Percentiles rank a stretch among this genome's conserved stretches.
phyloP scores from a whole-genome alignment of 2,797 vertebrate species.

The Anguilla pacifica region DNA sequence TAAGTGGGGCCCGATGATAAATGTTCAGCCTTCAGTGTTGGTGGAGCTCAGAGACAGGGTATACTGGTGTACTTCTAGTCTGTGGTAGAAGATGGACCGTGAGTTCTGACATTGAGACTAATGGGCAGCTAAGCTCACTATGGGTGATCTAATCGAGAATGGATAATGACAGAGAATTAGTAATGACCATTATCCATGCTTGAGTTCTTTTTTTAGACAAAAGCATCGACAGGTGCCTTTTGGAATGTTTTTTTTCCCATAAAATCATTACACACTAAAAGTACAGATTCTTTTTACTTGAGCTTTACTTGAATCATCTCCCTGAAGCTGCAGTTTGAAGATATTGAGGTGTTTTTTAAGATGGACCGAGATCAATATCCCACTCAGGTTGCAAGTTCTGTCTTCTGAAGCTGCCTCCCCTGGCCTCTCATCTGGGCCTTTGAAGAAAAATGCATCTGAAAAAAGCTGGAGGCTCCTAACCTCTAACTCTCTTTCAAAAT shows the following conservation, averaged over 20 bases:
- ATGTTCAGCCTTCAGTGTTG: too few relatives aligned
- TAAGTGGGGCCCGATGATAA: too few relatives aligned
- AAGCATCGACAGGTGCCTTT: background rate
- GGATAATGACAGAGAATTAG: background rate
- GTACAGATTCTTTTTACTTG: background rate
- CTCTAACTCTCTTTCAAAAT: background rate
- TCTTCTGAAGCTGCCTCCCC: background rate
- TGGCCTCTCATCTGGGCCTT: background rate
- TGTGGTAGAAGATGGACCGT: too few relatives aligned
- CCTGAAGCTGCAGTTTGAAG: background rate
- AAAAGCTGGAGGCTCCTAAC: background rate
- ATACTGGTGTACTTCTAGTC: too few relatives aligned
- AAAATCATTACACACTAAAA: background rate
- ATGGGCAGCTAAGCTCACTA: too few relatives aligned
- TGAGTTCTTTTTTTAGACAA: background rate
- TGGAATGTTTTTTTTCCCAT: background rate
- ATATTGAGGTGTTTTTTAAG: background rate
- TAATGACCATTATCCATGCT: background rate
- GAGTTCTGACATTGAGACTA: too few relatives aligned
- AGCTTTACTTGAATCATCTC: background rate
- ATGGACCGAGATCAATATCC: background rate
- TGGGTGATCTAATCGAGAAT: too few relatives aligned
- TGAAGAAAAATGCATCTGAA: background rate
- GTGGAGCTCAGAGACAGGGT: too few relatives aligned
- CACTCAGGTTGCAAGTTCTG: background rate